A percentile compares a stretch with the other conserved stretches of the same genome.
phyloP scores from a whole-genome alignment of 2,113 vertebrate species.

The Malurus elegans region DNA sequence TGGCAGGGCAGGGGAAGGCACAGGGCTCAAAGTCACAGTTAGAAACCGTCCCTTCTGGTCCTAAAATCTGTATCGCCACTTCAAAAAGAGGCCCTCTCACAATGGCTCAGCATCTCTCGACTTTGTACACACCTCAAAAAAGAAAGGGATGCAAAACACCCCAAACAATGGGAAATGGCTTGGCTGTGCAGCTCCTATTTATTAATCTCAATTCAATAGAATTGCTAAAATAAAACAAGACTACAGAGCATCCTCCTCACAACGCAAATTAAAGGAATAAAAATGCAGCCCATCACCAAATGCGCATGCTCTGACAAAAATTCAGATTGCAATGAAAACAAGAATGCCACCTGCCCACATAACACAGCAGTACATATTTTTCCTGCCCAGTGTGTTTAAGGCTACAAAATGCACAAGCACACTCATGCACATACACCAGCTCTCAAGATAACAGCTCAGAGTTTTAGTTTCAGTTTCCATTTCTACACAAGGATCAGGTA shows the following conservation, averaged over 20 bases:
- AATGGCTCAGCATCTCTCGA: background rate
- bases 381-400: background rate
- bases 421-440: accelerated
- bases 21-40: background rate
- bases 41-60: background rate
- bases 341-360: background rate
- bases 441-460: background rate
- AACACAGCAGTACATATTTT: background rate
- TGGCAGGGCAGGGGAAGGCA: background rate
- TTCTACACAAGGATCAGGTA: background rate
- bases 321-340: background rate
- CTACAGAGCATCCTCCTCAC: background rate
- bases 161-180: background rate
- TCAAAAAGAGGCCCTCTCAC: background rate
- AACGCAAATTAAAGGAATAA: background rate
- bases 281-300: background rate
- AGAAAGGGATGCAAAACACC: background rate
- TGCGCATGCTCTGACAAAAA: background rate
- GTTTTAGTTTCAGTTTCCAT: background rate
- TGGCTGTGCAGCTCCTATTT: background rate
- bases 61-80: background rate
- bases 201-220: background rate
- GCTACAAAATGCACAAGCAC: background rate
- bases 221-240: background rate
- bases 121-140: background rate